Base-by-base conservation (phyloP, 2,888 invertebrate genomes). In the Drosophila austrosaltans region DNA sequence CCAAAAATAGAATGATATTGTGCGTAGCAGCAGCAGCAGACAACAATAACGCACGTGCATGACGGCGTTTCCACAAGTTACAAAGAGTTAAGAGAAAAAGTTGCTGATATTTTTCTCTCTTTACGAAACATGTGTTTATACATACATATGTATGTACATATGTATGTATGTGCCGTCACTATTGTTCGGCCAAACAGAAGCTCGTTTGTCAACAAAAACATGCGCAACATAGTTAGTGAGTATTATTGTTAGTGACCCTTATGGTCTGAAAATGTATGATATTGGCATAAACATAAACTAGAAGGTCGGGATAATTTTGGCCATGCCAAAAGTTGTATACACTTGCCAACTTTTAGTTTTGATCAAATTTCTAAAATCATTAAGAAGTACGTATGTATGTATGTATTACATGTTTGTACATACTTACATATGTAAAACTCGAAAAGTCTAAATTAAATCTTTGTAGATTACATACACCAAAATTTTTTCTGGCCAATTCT, bases 191-290 rank as follows among this genome's bases (percentile, higher is more conserved):
- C 22, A 25, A 25, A 10, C 20, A 36, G 1, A 57, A 22, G 56
- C 56, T 57, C 36, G 22, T 57, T 20, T 36, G 10, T 36, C 12
- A 39, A 57, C 57, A 57, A 12, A 36, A 57, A 12, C 36, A 39
- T 57, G 57, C 39, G 20, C 32, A 57, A 22, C 48, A 22, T 48
- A 57, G 22, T 30, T 53, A 28, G 32, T 60, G 39, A 61, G 56
- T 72, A 25, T 53, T 28, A 30, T 60, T 30, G 74, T 73, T 74
- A 72, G 58, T 67, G 72, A 72, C 74, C 73, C 57, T 68, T 72
- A 30, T 3, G 25, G n/a, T 42, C 8, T 36, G 10, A 30, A 16
- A 16, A 16, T 16, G 16, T 16, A 16, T 16, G 16, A 16, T 16
- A 16, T 16, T 16, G 16, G 16, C 16, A 1, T 16, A 16, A 16